Conservation (phyloP, 2,113 vertebrate genomes). For the Protomyctophum bolini region DNA sequence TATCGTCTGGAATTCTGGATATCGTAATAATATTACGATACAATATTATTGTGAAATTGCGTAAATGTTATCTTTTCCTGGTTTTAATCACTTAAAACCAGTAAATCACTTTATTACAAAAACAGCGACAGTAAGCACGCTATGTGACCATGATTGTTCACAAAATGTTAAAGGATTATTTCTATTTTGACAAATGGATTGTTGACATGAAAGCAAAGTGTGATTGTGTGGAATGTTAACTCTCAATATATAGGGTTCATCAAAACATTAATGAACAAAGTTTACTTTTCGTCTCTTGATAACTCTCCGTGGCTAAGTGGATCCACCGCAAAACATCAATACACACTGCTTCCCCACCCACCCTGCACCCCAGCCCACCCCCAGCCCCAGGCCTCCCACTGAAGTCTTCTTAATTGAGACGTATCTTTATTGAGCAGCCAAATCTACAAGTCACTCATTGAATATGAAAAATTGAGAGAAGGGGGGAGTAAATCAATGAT, state of each 20-base stretch:
- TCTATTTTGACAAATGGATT: too few species aligned
- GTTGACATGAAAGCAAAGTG: too few species aligned
- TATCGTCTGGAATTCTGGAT: too few species aligned
- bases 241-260: not conserved
- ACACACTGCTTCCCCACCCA: constrained; percentile 3
- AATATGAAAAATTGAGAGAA: constrained; percentile 80
- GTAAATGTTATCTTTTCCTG: too few species aligned
- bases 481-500: constrained; percentile 75
- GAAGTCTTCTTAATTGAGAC: constrained; percentile 73
- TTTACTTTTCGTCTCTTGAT: constrained; percentile 30
- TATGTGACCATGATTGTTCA: too few species aligned
- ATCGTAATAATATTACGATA: too few species aligned
- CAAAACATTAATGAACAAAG: not conserved
- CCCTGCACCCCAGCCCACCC: not conserved
- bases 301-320: not conserved
- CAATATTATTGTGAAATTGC: too few species aligned
- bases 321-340: constrained; percentile 36
- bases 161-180: too few species aligned
- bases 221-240: too few species aligned
- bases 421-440: constrained; percentile 72
- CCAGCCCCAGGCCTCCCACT: not conserved
- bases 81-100: too few species aligned
- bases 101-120: too few species aligned
- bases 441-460: constrained; percentile 79
- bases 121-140: too few species aligned